These are phyloP conservation scores for Nyctibius grandis DNA, from an alignment of 2,797 vertebrate genomes.

Conservation along the genomic window DNA sequence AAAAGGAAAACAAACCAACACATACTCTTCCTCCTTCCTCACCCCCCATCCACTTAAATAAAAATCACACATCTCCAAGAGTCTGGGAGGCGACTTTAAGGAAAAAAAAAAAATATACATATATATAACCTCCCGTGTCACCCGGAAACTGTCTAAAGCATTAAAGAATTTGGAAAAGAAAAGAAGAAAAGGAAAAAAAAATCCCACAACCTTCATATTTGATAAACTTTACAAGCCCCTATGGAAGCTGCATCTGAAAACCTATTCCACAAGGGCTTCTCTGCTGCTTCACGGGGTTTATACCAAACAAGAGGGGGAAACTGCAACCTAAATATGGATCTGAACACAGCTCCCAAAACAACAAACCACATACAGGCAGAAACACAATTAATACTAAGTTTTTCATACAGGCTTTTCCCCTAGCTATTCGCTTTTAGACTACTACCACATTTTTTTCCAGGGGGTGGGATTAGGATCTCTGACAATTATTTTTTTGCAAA, in stretches of 20 bases:
- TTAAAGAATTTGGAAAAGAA: neutral
- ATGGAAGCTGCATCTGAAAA: neutral
- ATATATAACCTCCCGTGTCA: neutral
- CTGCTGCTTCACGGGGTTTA: neutral
- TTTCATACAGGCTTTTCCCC: neutral
- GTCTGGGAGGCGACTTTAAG: neutral
- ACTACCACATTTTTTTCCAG: conserved; percentile 4
- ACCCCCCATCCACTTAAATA: neutral
- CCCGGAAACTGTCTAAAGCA: neutral
- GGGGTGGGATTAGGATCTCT: conserved; percentile 30
- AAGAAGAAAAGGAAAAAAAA: neutral
- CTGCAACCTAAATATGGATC: neutral
- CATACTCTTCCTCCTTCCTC: neutral
- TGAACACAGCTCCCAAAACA: neutral
- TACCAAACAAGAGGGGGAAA: neutral
- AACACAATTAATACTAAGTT: conserved; percentile 11
- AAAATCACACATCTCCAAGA: neutral
- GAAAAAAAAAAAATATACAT: too few relatives aligned
- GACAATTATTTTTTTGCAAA: conserved; percentile 2
- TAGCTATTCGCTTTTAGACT: conserved; percentile 53
- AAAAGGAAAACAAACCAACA: neutral
- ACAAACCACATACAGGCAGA: neutral
- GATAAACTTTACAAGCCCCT: conserved; percentile 1
- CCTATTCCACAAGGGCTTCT: neutral
- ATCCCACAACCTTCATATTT: neutral